Evolutionary conservation across 1,140 invertebrate species (phyloP).

Genomic region (Zaprionus davidi): DNA sequence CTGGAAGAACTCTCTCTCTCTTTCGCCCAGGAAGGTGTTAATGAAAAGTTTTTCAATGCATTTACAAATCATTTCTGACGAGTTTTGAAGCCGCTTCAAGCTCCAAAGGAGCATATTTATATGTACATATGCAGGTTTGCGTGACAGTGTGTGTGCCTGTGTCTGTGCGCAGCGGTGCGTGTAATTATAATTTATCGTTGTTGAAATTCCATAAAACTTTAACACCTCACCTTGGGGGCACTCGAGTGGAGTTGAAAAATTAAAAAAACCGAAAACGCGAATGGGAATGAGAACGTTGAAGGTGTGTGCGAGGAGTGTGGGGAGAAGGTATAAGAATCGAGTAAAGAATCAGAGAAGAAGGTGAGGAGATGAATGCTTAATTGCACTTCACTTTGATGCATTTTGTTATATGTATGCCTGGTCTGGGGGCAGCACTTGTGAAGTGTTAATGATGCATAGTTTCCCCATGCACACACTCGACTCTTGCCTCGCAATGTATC

Average conservation of each 20-base stretch:
- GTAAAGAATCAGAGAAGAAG: conserved; percentile 8
- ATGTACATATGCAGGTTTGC: background rate
- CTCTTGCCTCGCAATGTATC: conserved; percentile 5
- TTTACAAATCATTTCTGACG: conserved; percentile 69
- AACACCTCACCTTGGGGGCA: conserved; percentile 62
- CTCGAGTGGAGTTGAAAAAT: conserved; percentile 40
- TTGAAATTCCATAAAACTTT: conserved; percentile 73
- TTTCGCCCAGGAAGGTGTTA: conserved; percentile 50
- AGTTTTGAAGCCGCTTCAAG: conserved; percentile 42
- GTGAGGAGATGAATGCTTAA: conserved; percentile 46
- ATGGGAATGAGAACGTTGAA: background rate
- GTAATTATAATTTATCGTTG: conserved; percentile 75
- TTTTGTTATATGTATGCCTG: conserved; percentile 8
- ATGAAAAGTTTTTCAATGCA: conserved; percentile 56
- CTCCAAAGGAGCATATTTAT: conserved; percentile 24
- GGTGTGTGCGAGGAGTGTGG: conserved; percentile 7
- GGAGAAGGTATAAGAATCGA: conserved; percentile 25
- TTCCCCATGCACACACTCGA: conserved; percentile 10
- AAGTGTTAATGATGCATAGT: conserved; percentile 49
- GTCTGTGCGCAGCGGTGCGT: conserved; percentile 49
- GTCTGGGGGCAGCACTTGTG: conserved; percentile 19
- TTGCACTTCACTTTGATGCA: conserved; percentile 64
- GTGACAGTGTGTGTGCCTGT: background rate
- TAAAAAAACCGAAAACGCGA: conserved; percentile 9
- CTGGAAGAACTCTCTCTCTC: background rate